Evolutionary conservation across 1,140 invertebrate genomes (phyloP), one percentile per base, ranked within the genome.

Genomic region (Leptonema lineaticorne): DNA sequence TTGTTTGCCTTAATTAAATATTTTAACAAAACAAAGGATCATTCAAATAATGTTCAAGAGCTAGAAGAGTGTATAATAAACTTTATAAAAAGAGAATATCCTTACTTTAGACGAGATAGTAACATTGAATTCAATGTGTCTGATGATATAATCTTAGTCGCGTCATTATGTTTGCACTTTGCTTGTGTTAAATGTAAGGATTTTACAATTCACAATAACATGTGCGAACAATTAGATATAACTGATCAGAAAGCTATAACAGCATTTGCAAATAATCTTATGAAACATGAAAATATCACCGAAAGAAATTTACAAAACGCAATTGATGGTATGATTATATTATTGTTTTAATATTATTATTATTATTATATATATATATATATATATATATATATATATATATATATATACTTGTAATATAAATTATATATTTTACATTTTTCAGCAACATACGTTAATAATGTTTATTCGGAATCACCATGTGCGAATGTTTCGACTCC

Each of bases 71-170:
- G 16, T 2, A 30, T 69, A 9, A 16, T 41, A 0, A n/a, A n/a
- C 8, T 71, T 71, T 45, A 18, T 71, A 14, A 69, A 64, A 56
- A 59, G 45, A 45, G 67, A 69, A 45, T 71, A 71, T 62, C 70
- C 70, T 6, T 53, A 66, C 30, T 71, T 71, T 24, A 48, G 29
- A 14, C n/a, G 37, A 18, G 22, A 50, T 14, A 56, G 56, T 9
- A 9, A 50, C 2, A 14, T 50, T 0, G 16, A 48, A 1, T 27
- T 45, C 3, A 20, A 46, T 4, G 20, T n/a, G 3, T 48, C 50
- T 22, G 70, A 71, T 5, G 67, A 69, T 16, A 22, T 48, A 7
- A 37, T 69, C 0, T 29, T 69, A 14, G 53, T 72, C 2, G 50
- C 67, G 5, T 67, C 64, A 2, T 28, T 72, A 11, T 45, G 69